Percentiles rank a stretch among this genome's conserved stretches.
These are phyloP conservation scores for Charina bottae DNA, from an alignment of 2,113 vertebrate genomes.

Conservation along the genomic window DNA sequence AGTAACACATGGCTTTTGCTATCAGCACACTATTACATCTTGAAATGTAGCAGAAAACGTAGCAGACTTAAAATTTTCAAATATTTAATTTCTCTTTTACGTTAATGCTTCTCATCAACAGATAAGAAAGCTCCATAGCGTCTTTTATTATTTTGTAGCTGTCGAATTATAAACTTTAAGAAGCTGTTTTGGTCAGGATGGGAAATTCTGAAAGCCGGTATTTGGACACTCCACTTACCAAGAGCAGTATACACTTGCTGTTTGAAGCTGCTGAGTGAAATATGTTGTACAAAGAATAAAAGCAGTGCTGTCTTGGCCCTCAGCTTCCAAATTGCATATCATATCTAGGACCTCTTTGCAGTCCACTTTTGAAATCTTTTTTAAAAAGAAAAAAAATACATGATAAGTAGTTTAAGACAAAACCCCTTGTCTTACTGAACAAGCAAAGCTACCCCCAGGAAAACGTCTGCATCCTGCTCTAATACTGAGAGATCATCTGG, in stretches of 20 bases:
- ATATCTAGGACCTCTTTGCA: slow-evolving; percentile 95
- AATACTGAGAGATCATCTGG: neutral
- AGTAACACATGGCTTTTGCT: neutral
- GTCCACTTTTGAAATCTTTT: slow-evolving; percentile 92
- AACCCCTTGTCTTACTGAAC: neutral
- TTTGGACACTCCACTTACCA: slow-evolving; percentile 81
- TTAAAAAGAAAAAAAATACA: slow-evolving; percentile 33
- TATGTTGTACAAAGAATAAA: slow-evolving; percentile 97
- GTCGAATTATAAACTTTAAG: neutral
- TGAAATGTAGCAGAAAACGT: neutral
- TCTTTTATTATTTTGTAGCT: neutral
- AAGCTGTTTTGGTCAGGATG: neutral
- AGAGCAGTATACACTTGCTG: slow-evolving; percentile 89
- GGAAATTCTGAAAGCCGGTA: neutral
- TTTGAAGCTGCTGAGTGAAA: slow-evolving; percentile 96
- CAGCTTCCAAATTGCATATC: slow-evolving; percentile 93
- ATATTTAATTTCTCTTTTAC: neutral
- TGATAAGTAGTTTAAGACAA: slow-evolving; percentile 38
- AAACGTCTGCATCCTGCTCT: neutral
- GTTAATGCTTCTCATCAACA: neutral
- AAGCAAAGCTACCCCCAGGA: neutral
- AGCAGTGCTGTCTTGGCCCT: slow-evolving; percentile 94
- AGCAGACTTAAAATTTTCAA: neutral
- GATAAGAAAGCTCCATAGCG: neutral
- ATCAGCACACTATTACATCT: neutral